These are phyloP conservation scores for Bothrops jararaca DNA, from an alignment of 2,113 vertebrate genomes.

Conservation along the genomic window DNA sequence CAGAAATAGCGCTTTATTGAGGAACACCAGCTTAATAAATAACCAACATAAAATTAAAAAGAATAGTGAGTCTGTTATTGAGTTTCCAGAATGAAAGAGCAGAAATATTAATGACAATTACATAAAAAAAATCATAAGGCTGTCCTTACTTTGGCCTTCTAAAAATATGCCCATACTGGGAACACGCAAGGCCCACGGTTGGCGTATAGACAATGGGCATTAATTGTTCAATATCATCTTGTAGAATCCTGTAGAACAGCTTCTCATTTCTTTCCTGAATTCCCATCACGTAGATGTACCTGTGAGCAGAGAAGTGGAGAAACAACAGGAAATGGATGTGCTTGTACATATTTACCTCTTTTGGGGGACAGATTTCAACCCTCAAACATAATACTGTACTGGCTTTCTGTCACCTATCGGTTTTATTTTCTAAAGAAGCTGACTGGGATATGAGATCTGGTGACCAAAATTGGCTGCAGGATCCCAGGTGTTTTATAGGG, in stretches of 20 bases:
- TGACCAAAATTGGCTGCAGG: too few relatives aligned
- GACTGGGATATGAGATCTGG: not conserved
- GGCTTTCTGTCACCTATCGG: not conserved
- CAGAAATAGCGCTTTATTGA: not conserved
- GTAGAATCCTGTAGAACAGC: conserved; percentile 89
- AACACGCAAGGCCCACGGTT: conserved; percentile 93
- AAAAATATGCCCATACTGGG: conserved; percentile 98
- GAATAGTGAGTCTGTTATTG: not conserved
- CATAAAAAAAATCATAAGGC: not conserved
- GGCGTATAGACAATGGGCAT: conserved; percentile 98
- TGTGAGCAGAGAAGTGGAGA: conserved; percentile 49
- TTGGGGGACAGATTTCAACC: not conserved
- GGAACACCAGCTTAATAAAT: not conserved
- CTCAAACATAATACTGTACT: not conserved
- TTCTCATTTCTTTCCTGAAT: conserved; percentile 96
- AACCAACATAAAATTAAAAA: accelerated
- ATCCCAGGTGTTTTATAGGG: too few relatives aligned
- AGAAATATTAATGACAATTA: not conserved
- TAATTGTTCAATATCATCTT: conserved; percentile 90
- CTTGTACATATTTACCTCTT: not conserved
- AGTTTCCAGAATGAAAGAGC: not conserved
- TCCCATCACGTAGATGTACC: conserved; percentile 97
- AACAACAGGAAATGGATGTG: not conserved
- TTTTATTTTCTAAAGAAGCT: not conserved
- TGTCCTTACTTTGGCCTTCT: conserved; percentile 89